phyloP scores from a whole-genome alignment of 2,113 vertebrate species.

The Ctenodactylus gundi region DNA sequence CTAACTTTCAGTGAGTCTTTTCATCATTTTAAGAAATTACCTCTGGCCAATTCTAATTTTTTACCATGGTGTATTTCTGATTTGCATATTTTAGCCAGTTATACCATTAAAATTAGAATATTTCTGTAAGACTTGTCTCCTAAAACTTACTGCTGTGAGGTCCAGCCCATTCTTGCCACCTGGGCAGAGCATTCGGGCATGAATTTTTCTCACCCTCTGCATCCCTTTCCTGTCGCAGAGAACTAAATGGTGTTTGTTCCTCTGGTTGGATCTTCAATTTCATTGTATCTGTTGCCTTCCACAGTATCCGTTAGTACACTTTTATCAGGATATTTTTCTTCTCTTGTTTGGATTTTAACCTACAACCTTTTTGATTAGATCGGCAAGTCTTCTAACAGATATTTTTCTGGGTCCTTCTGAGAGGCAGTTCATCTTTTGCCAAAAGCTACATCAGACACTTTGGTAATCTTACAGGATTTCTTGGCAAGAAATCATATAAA shows the following conservation, averaged over 20 bases:
- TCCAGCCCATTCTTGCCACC: too few species aligned
- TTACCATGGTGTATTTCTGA: background rate
- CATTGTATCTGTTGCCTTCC: background rate
- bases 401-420: constrained; percentile 43
- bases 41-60: background rate
- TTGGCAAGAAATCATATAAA: constrained; percentile 67
- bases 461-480: constrained; percentile 70
- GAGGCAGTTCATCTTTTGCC: constrained; percentile 57
- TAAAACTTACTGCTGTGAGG: too few species aligned
- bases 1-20: background rate
- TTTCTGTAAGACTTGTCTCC: background rate
- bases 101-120: constrained; percentile 17
- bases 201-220: background rate
- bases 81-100: background rate
- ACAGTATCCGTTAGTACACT: background rate
- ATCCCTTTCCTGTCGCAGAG: background rate
- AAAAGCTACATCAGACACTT: constrained; percentile 65
- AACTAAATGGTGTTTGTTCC: background rate
- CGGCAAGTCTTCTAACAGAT: constrained; percentile 33
- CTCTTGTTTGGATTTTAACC: constrained; percentile 14
- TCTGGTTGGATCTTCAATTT: background rate
- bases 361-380: constrained; percentile 47
- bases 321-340: background rate
- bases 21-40: background rate
- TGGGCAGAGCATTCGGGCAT: background rate